A percentile compares a stretch with the other conserved stretches of the same genome.
Conservation (phyloP, 2,888 invertebrate species). For the Pammene fasciana region DNA sequence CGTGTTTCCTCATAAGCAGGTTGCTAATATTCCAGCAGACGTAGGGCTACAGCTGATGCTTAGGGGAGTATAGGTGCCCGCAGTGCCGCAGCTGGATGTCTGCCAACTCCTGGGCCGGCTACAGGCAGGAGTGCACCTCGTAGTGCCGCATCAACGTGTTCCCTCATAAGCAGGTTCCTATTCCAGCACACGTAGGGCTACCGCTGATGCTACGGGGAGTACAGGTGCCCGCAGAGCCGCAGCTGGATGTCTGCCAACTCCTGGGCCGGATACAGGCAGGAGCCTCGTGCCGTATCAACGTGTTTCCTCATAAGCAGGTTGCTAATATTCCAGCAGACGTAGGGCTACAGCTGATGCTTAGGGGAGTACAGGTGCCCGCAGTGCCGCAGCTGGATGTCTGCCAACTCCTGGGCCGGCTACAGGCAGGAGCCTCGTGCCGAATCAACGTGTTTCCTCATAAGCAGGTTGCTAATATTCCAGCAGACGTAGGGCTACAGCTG, state of each 20-base stretch:
- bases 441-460: conserved; percentile 95
- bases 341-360: conserved; percentile 94
- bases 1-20: conserved; percentile 95
- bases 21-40: conserved; percentile 57
- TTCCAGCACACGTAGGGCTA: conserved; percentile 81
- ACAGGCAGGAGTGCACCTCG: conserved; percentile 95
- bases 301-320: conserved; percentile 95
- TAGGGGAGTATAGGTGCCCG: conserved; percentile 95
- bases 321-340: too few species aligned
- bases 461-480: conserved; percentile 83
- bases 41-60: conserved; percentile 93
- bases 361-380: conserved; percentile 96
- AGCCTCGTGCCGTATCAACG: conserved; percentile 93
- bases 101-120: conserved; percentile 96
- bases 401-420: conserved; percentile 96
- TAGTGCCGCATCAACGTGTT: conserved; percentile 93
- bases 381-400: conserved; percentile 96
- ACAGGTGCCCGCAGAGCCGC: conserved; percentile 94
- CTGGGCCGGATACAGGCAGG: conserved; percentile 96
- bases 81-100: conserved; percentile 97
- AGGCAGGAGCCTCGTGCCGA: conserved; percentile 94
- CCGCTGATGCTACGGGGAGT: conserved; percentile 95
- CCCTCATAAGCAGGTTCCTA: conserved; percentile 94
- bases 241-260: conserved; percentile 97
- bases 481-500: conserved; percentile 88